A percentile compares a stretch with the other conserved stretches of the same genome.
These are phyloP conservation scores for Montifringilla adamsi DNA, from an alignment of 2,113 vertebrate species.

Conservation along the genomic window DNA sequence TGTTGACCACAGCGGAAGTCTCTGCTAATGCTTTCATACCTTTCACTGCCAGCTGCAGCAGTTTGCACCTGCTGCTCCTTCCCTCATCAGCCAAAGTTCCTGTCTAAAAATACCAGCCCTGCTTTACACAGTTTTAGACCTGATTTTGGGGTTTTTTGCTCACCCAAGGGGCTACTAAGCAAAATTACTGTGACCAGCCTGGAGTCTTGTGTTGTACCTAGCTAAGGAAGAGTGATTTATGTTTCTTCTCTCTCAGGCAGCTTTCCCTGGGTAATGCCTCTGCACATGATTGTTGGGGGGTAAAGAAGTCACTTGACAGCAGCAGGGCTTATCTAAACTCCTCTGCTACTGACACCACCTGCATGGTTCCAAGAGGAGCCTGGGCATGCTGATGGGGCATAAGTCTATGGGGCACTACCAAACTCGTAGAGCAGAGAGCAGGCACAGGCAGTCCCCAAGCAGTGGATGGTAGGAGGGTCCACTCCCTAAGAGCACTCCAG, in stretches of 20 bases:
- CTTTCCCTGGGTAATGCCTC: not conserved
- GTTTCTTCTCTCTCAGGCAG: not conserved
- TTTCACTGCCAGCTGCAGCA: slow-evolving; percentile 74
- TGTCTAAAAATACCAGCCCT: slow-evolving; percentile 27
- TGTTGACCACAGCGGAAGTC: slow-evolving; percentile 70
- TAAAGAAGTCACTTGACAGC: not conserved
- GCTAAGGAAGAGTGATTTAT: not conserved
- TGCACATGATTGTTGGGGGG: fast-evolving
- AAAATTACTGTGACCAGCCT: not conserved
- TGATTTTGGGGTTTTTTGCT: not conserved
- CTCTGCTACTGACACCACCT: not conserved
- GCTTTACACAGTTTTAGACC: not conserved
- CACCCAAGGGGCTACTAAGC: not conserved
- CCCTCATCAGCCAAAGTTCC: not conserved
- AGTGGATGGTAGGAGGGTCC: not conserved
- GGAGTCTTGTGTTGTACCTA: fast-evolving
- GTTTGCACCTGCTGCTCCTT: slow-evolving; percentile 67
- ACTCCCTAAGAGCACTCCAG: not conserved
- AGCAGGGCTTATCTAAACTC: not conserved
- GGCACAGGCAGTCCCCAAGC: not conserved
- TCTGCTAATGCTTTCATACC: slow-evolving; percentile 67
- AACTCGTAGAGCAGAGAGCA: fast-evolving
- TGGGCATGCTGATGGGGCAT: fast-evolving
- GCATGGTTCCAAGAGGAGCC: not conserved
- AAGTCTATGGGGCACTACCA: not conserved